Conservation (phyloP, 2,888 invertebrate species). For the Melanargia galathea region DNA sequence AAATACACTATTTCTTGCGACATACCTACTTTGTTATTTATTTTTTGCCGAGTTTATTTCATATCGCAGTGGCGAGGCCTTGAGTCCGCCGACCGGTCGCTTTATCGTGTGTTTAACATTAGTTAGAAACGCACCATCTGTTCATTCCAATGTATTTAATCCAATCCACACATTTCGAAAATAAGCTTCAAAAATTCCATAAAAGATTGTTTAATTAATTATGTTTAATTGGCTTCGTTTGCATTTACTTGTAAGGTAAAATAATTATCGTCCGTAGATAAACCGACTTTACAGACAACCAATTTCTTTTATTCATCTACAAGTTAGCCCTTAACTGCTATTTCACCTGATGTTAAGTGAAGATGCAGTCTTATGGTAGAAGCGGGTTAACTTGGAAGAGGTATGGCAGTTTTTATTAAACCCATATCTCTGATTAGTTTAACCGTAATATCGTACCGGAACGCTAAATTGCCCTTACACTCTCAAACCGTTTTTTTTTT, state of each 20-base stretch:
- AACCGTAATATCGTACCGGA: no score
- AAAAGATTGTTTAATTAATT: not conserved
- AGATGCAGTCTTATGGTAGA: no score
- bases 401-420: no score
- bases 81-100: conserved; percentile 45
- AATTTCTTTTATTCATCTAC: no score
- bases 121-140: conserved; percentile 46
- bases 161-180: not conserved
- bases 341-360: no score
- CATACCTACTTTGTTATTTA: not conserved
- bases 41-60: conserved; percentile 39
- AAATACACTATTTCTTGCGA: not conserved
- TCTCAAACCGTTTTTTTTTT: no score
- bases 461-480: no score
- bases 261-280: no score
- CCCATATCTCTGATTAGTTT: no score
- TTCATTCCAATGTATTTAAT: conserved; percentile 31
- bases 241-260: not conserved
- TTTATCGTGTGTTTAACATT: conserved; percentile 43
- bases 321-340: no score
- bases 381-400: no score
- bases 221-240: not conserved
- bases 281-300: no score
- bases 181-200: not conserved
- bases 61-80: conserved; percentile 53